A percentile compares a stretch with the other conserved stretches of the same genome.
Evolutionary conservation across 1,140 invertebrate genomes (phyloP).

Genomic region (Drosophila sulfurigaster): DNA sequence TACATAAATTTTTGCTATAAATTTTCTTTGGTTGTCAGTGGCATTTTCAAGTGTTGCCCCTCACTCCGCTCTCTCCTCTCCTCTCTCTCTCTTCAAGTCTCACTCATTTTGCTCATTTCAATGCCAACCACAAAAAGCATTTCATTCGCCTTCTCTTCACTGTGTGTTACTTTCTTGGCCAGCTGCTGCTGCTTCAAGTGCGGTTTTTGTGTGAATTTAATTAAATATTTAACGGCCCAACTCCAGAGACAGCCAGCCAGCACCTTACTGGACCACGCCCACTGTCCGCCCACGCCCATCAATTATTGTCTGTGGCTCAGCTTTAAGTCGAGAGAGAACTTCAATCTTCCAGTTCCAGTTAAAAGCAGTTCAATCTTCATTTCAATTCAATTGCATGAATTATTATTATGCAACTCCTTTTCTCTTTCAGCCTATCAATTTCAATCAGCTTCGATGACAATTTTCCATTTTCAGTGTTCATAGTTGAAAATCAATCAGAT

Average conservation of each 20-base stretch:
- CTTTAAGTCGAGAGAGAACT: not conserved
- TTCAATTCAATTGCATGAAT: not conserved
- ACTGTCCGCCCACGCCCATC: constrained; percentile 9
- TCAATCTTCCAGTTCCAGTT: not conserved
- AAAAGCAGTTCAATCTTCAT: not conserved
- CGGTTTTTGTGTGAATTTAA: constrained; percentile 75
- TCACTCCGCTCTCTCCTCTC: not conserved
- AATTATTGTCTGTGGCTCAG: constrained; percentile 16
- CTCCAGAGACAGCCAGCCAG: not conserved
- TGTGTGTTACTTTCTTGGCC: constrained; percentile 62
- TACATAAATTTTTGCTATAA: constrained; percentile 80
- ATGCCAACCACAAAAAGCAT: constrained; percentile 78
- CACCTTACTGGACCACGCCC: constrained; percentile 12
- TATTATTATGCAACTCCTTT: too few species aligned
- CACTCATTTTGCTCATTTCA: constrained; percentile 69
- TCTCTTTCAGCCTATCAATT: too few species aligned
- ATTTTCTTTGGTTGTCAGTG: constrained; percentile 81
- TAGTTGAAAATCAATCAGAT: too few species aligned
- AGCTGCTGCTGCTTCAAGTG: constrained; percentile 47
- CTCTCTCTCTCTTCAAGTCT: not conserved
- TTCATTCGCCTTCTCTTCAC: constrained; percentile 52
- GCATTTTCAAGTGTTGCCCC: constrained; percentile 70
- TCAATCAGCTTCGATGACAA: too few species aligned
- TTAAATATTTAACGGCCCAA: constrained; percentile 74
- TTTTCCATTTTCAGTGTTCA: too few species aligned